These are phyloP conservation scores for Euzetes globulus DNA, from an alignment of 2,888 invertebrate genomes.

Conservation along the genomic window DNA sequence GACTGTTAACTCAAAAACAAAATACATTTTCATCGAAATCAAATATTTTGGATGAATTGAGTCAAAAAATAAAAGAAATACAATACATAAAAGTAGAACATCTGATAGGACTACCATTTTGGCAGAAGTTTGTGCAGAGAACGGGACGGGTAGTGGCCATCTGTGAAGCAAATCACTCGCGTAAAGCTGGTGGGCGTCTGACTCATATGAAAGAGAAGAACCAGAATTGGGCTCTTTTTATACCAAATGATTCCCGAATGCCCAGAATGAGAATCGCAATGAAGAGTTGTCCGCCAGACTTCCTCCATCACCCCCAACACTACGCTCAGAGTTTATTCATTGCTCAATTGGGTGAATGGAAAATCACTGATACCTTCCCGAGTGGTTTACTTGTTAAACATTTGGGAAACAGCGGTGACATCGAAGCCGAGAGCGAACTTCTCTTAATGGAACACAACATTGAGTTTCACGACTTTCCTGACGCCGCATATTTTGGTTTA, in stretches of 20 bases:
- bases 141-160: conserved; percentile 67
- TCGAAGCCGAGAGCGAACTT: conserved; percentile 89
- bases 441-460: conserved; percentile 92
- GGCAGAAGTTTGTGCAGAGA: conserved; percentile 46
- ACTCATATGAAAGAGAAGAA: conserved; percentile 50
- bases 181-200: conserved; percentile 94
- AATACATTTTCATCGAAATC: background rate
- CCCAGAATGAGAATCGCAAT: conserved; percentile 94
- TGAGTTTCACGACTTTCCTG: conserved; percentile 57
- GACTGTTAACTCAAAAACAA: background rate
- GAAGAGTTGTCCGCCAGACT: conserved; percentile 57
- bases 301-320: conserved; percentile 56
- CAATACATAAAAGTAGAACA: conserved; percentile 34
- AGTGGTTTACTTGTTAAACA: conserved; percentile 89
- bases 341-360: conserved; percentile 77
- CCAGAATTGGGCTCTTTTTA: conserved; percentile 53
- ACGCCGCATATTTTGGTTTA: conserved; percentile 49
- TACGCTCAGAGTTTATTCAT: conserved; percentile 84
- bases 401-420: conserved; percentile 84
- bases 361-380: conserved; percentile 57
- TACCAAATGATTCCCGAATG: conserved; percentile 86
- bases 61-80: background rate
- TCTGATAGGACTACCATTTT: conserved; percentile 39
- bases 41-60: background rate
- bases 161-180: conserved; percentile 72